Evolutionary conservation across 2,888 invertebrate genomes (phyloP).

Genomic region (Ptychoptera contaminata): DNA sequence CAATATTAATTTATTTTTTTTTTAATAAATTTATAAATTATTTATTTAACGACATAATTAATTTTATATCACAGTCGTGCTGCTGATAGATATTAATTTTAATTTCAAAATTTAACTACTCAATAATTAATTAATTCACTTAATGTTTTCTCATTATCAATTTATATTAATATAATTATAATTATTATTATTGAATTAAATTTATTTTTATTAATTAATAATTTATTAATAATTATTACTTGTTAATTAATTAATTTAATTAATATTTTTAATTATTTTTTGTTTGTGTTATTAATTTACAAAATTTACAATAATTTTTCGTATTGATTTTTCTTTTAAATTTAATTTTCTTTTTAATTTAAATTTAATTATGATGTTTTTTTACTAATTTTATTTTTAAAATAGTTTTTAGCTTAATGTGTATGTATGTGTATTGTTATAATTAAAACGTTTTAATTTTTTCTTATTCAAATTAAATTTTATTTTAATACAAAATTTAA

Average conservation of each 20-base stretch:
- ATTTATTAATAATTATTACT: conserved; percentile 2
- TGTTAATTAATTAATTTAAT: conserved; percentile 10
- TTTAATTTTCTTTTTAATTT: not conserved
- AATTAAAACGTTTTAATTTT: too few relatives aligned
- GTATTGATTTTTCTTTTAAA: not conserved
- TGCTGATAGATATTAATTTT: conserved; percentile 13
- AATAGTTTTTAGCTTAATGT: too few relatives aligned
- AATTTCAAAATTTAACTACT: not conserved
- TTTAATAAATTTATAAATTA: too few relatives aligned
- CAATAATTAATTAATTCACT: not conserved
- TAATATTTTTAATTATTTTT: conserved; percentile 8
- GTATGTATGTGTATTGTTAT: too few relatives aligned
- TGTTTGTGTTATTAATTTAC: conserved; percentile 1
- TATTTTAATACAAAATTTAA: conserved; percentile 1
- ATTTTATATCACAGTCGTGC: conserved; percentile 17
- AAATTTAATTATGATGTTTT: not conserved
- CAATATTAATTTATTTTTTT: too few relatives aligned
- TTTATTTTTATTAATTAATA: not conserved
- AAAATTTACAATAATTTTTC: not conserved
- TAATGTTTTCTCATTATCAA: not conserved
- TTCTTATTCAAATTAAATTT: too few relatives aligned
- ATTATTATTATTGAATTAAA: not conserved
- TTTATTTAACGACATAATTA: too few relatives aligned
- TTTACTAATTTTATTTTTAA: conserved; percentile 5
- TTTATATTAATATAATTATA: not conserved